Percentiles rank a stretch among this genome's conserved stretches.
Evolutionary conservation across 2,797 vertebrate species (phyloP).

Genomic region (Miichthys miiuy): DNA sequence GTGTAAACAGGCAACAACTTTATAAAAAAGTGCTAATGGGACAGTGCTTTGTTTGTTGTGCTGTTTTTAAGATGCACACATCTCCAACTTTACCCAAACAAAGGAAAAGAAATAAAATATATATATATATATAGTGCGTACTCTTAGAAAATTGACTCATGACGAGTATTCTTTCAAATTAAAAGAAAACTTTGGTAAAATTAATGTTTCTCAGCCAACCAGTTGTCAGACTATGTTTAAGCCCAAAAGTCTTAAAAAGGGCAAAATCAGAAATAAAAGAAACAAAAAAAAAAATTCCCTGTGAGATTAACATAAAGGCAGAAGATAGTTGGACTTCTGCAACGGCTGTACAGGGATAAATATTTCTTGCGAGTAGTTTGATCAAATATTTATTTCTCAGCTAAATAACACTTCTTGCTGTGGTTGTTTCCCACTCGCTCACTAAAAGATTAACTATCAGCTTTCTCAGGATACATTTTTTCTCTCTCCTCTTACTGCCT

Average conservation of each 20-base stretch:
- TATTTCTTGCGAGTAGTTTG: constrained; percentile 15
- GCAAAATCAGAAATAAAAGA: not conserved
- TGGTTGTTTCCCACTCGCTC: constrained; percentile 10
- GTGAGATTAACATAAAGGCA: not conserved
- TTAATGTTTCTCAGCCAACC: not conserved
- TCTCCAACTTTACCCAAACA: not conserved
- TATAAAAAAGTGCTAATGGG: not conserved
- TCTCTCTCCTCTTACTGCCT: constrained; percentile 6
- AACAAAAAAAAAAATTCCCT: not conserved
- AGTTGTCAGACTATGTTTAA: not conserved
- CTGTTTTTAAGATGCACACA: not conserved
- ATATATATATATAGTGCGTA: too few relatives aligned
- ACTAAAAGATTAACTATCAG: not conserved
- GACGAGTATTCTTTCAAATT: too few relatives aligned
- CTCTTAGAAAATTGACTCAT: not conserved
- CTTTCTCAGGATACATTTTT: not conserved
- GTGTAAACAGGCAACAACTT: not conserved
- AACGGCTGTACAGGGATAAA: constrained; percentile 47
- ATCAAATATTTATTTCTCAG: not conserved
- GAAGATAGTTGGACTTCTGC: constrained; percentile 45
- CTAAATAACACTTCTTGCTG: constrained; percentile 2
- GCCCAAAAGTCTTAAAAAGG: not conserved
- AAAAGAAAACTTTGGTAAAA: not conserved
- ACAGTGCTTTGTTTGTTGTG: not conserved
- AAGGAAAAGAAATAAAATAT: not conserved